Percentiles rank a stretch among this genome's conserved stretches.
phyloP scores from a whole-genome alignment of 2,797 vertebrate genomes.

The Nasua narica region DNA sequence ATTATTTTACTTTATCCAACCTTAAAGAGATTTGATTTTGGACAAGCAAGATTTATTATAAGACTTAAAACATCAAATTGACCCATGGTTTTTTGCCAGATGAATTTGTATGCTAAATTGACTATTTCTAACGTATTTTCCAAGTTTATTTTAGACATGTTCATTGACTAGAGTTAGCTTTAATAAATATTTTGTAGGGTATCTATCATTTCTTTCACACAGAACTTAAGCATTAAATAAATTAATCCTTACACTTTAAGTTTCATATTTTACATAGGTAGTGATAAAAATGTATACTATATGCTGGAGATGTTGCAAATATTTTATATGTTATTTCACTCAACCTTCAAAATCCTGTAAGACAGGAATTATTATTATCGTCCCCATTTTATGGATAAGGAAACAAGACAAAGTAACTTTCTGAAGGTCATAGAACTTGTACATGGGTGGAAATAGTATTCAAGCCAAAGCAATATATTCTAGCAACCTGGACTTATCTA shows the following conservation, averaged over 20 bases:
- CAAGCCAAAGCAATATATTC: not conserved
- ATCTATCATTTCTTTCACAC: conserved; percentile 12
- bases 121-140: not conserved
- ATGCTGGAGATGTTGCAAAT: not conserved
- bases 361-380: not conserved
- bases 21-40: not conserved
- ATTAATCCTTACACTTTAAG: not conserved
- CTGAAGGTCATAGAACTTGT: not conserved
- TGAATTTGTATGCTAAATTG: not conserved
- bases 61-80: not conserved
- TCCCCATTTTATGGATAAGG: not conserved
- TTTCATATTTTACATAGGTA: not conserved
- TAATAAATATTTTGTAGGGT: not conserved
- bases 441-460: not conserved
- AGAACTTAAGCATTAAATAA: conserved; percentile 5
- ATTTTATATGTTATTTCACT: not conserved
- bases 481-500: not conserved
- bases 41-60: not conserved
- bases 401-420: conserved; percentile 1
- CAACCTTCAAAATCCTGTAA: not conserved
- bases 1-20: not conserved
- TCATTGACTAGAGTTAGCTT: not conserved
- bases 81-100: not conserved
- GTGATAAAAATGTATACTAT: not conserved
- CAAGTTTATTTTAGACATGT: not conserved